Evolutionary conservation across 2,888 invertebrate species (phyloP), one percentile per base, ranked within the genome.

Genomic region (Pseudococcus longispinus): DNA sequence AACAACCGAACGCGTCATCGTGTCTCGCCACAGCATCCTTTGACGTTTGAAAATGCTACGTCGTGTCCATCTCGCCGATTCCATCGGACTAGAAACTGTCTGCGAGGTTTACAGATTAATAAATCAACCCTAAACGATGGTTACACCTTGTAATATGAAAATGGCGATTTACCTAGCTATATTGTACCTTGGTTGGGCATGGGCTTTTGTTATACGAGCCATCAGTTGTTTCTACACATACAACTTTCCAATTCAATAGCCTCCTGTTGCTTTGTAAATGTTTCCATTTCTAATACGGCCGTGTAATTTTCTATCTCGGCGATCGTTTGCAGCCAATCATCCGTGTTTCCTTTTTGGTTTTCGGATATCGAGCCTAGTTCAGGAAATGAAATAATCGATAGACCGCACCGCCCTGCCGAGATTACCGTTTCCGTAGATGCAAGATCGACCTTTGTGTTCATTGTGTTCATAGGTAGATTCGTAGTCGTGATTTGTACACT

Each of bases 311-410:
- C 32, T 37, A 37, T 74, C 37, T 32, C 32, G n/a, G 18, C 37
- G 74, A 74, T 74, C 74, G 74, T 65, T 65, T 26, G 65, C 65
- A 74, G 74, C 74, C 74, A 74, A 74, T 74, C 37, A 74, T 37
- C 32, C 74, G 74, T 74, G 74, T 74, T 74, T 74, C 74, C 74
- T 74, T 74, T 74, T 74, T 32, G 74, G 74, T 37, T 74, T 74
- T 74, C 74, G 74, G 74, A 74, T 74, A 26, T 74, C 74, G 74
- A 37, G n/a, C 51, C 15, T 5, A 0, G 26, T 32, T 74, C 74
- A 74, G 74, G 74, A 74, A 74, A 74, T 37, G 74, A 74, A 65
- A 74, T 74, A 74, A 37, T 74, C 74, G 74, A 74, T n/a, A 15
- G 37, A 74, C 74, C n/a, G 13, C 18, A 18, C 74, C 29, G 74